phyloP scores from a whole-genome alignment of 2,113 vertebrate genomes.

The Aphyosemion australe region DNA sequence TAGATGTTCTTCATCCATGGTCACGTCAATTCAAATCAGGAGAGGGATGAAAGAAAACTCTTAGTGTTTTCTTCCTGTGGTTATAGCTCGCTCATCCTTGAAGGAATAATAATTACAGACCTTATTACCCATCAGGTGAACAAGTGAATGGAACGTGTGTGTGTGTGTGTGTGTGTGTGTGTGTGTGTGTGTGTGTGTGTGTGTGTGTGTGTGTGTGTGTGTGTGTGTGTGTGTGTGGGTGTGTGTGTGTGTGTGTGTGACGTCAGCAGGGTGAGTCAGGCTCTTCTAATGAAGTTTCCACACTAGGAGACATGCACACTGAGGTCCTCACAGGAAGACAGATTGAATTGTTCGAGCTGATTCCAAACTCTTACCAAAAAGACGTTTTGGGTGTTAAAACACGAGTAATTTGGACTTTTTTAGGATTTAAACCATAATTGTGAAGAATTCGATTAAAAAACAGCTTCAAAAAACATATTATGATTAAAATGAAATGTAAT shows the following conservation, averaged over 20 bases:
- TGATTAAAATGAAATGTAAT: not conserved
- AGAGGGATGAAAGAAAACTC: not conserved
- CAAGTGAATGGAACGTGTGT: not conserved
- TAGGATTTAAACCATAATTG: not conserved
- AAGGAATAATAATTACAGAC: not conserved
- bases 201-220: slow-evolving; percentile 13
- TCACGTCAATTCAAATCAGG: not conserved
- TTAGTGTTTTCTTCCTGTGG: not conserved
- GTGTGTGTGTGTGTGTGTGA: slow-evolving; percentile 11
- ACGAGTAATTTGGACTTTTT: too few relatives aligned
- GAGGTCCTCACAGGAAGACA: slow-evolving; percentile 16
- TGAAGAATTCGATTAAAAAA: not conserved
- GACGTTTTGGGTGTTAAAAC: not conserved
- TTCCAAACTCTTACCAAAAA: slow-evolving; percentile 20
- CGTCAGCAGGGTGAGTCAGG: slow-evolving; percentile 51
- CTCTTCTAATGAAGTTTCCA: slow-evolving; percentile 58
- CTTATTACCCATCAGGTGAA: not conserved
- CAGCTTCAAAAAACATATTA: not conserved
- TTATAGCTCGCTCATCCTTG: slow-evolving; percentile 5
- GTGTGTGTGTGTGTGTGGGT: not conserved
- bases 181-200: slow-evolving; percentile 1
- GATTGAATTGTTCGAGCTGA: slow-evolving; percentile 44
- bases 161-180: slow-evolving; percentile 8
- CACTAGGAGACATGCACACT: slow-evolving; percentile 30
- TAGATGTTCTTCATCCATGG: not conserved